Evolutionary conservation across 1,140 invertebrate species (phyloP), one percentile per base, ranked within the genome.

Genomic region (Thrips palmi): DNA sequence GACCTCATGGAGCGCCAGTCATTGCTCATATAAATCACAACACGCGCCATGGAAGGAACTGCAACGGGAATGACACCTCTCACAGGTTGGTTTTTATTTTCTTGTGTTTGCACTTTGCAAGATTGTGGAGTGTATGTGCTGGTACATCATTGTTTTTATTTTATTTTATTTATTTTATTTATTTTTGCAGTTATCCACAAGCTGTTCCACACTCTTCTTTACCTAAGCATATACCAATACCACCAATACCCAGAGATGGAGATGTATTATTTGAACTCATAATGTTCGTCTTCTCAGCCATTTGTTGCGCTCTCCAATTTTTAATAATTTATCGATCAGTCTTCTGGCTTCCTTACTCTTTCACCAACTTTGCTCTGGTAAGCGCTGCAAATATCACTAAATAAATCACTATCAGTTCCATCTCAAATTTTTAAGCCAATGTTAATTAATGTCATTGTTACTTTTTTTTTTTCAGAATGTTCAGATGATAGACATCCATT

Each of bases 331-430:
- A 97, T 54, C 73, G 83, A 42, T 93, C 87, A 22, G 79, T 89
- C n/a, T 97, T 88, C 85, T 97, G 92, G 91, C 56, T 96, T 18
- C 85, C 87, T 12, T 75, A 94, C 49, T 89, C 87, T 2, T 77
- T 88, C 53, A 84, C 77, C 45, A 74, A 72, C 47, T 81, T 86
- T 59, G 77, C 79, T 46, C 73, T 94, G 73, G 88, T 92, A 63
- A 62, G 68, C 62, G 38, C n/a, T n/a, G n/a, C n/a, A n/a, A n/a
- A n/a, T n/a, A n/a, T n/a, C n/a, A n/a, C n/a, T n/a, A n/a, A 24
- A 25, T 10, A 11, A 40, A 10, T 10, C 32, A 14, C 10, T 10
- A 11, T 10, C 10, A 33, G 15, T n/a, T n/a, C n/a, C n/a, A n/a
- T n/a, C n/a, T n/a, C n/a, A n/a, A 31, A 41, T 27, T 21, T 35